A percentile compares a stretch with the other conserved stretches of the same genome.
phyloP scores from a whole-genome alignment of 2,797 vertebrate species.

The Pseudochaenichthys georgianus region DNA sequence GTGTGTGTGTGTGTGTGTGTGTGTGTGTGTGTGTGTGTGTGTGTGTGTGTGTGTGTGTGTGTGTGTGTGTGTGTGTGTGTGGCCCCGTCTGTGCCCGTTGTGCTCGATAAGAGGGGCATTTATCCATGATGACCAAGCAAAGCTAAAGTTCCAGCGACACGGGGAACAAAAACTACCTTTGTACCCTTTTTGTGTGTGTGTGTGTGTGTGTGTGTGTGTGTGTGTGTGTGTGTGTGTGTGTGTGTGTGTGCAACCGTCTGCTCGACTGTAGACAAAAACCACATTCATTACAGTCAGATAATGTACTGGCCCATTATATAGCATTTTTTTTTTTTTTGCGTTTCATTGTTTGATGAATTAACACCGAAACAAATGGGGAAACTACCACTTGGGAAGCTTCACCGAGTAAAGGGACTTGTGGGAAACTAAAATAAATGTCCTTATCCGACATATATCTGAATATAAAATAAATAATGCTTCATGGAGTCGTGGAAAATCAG shows the following conservation, averaged over 20 bases:
- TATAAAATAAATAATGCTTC: not conserved
- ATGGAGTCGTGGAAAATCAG: not conserved
- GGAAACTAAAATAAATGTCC: too few relatives aligned
- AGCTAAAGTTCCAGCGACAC: slow-evolving; percentile 70
- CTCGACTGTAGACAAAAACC: slow-evolving; percentile 61
- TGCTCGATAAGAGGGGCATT: slow-evolving; percentile 78
- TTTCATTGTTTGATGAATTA: slow-evolving; percentile 40
- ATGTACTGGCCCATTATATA: slow-evolving; percentile 54
- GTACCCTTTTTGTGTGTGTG: slow-evolving; percentile 54
- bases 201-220: slow-evolving; percentile 39
- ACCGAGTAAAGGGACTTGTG: not conserved
- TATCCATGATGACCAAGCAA: slow-evolving; percentile 81
- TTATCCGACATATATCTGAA: not conserved
- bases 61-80: slow-evolving; percentile 30
- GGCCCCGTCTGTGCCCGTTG: slow-evolving; percentile 56
- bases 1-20: slow-evolving; percentile 30
- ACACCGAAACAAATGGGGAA: slow-evolving; percentile 20
- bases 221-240: slow-evolving; percentile 1
- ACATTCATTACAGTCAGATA: slow-evolving; percentile 63
- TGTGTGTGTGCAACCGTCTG: not conserved
- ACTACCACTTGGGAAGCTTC: not conserved
- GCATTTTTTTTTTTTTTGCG: slow-evolving; percentile 15
- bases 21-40: slow-evolving; percentile 31
- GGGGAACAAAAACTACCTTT: slow-evolving; percentile 81
- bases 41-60: slow-evolving; percentile 37